A percentile compares a stretch with the other conserved stretches of the same genome.
phyloP scores from a whole-genome alignment of 2,797 vertebrate genomes.

The Peromyscus nudipes region DNA sequence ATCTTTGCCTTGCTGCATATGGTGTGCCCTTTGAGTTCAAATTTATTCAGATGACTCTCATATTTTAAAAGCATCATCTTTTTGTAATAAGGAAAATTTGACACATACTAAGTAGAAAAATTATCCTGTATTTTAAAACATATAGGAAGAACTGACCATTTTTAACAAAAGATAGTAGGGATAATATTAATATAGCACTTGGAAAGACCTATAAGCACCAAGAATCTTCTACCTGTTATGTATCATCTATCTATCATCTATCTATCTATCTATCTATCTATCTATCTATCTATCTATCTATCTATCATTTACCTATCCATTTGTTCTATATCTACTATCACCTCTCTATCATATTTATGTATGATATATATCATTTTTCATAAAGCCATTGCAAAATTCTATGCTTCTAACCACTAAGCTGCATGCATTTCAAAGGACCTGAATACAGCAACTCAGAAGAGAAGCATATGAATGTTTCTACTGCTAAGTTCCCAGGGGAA shows the following conservation, averaged over 20 bases:
- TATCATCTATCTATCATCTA: background rate
- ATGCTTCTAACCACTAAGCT: conserved; percentile 6
- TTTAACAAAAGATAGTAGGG: conserved; percentile 9
- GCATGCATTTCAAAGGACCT: background rate
- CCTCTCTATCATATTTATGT: background rate
- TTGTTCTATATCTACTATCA: background rate
- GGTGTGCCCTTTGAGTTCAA: conserved; percentile 7
- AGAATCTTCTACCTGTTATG: background rate
- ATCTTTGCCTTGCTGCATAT: background rate
- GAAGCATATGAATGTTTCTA: background rate
- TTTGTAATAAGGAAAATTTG: conserved; percentile 45
- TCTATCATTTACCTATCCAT: background rate
- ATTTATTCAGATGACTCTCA: background rate
- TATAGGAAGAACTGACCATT: background rate
- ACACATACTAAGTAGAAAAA: background rate
- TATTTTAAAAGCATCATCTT: conserved; percentile 37
- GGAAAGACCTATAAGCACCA: background rate
- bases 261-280: background rate
- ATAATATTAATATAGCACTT: background rate
- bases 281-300: background rate
- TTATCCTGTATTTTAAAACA: background rate
- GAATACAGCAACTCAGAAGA: background rate
- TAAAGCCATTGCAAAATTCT: background rate
- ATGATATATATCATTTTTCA: background rate
- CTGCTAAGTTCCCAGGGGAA: background rate